phyloP scores from a whole-genome alignment of 2,888 invertebrate genomes.

The Spodoptera exigua region DNA sequence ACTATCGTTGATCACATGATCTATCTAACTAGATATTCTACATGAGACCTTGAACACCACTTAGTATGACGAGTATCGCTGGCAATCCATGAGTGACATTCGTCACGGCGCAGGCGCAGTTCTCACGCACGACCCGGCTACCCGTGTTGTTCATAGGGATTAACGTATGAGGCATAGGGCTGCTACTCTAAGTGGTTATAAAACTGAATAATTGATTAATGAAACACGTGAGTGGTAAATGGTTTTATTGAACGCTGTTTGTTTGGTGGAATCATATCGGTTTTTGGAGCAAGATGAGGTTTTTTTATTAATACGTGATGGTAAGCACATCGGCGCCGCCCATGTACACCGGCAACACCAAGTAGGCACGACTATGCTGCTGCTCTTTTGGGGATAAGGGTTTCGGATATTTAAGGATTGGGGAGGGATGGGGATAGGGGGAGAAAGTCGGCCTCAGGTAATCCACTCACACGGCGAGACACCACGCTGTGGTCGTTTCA shows the following conservation, averaged over 20 bases:
- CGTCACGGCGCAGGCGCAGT: conserved; percentile 72
- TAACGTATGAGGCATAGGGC: conserved; percentile 69
- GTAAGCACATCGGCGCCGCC: too few species aligned
- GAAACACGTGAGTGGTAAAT: background rate
- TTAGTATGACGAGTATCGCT: conserved; percentile 43
- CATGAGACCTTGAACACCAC: conserved; percentile 38
- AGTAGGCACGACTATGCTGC: too few species aligned
- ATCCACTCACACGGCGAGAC: too few species aligned
- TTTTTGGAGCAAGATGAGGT: too few species aligned
- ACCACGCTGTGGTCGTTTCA: too few species aligned
- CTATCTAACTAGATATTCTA: conserved; percentile 22
- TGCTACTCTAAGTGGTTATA: conserved; percentile 51
- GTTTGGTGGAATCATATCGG: too few species aligned
- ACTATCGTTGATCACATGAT: conserved; percentile 31
- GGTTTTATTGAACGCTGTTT: background rate
- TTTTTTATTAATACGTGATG: too few species aligned
- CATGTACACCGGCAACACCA: too few species aligned
- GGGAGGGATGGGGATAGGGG: too few species aligned
- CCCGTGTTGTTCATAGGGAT: conserved; percentile 83
- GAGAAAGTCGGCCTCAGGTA: too few species aligned
- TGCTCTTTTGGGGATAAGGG: too few species aligned
- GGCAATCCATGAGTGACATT: conserved; percentile 61
- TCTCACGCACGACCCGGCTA: conserved; percentile 84
- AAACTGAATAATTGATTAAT: conserved; percentile 23
- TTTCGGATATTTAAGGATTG: too few species aligned